Evolutionary conservation across 2,888 invertebrate species (phyloP), one percentile per base, ranked within the genome.

Genomic region (Orchesellides sinensis): DNA sequence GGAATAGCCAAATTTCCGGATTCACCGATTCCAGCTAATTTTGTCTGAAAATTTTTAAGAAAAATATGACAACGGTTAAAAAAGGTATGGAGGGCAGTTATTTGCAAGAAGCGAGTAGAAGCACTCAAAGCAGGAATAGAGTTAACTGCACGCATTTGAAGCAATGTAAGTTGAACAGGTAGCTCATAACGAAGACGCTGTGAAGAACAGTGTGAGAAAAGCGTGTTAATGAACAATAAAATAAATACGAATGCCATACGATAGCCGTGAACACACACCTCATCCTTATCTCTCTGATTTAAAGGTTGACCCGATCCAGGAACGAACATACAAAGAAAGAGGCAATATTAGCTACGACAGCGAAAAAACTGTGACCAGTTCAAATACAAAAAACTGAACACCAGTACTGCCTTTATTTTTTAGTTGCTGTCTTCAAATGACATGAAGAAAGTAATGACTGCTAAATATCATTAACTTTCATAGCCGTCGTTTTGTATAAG

Each of bases 1-100:
- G 96, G 95, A 88, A 96, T 96, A 90, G 97, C 96, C 77, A 98
- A 92, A 89, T 96, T 95, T 29, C 94, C 93, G 14, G 87, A 84
- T 32, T 84, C 88, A 12, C 83, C 86, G 25, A 84, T 77, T 10
- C 63, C 86, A 35, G 87, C 59, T n/a, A n/a, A 32, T 32, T 5
- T 32, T 32, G 5, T 32, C 6, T 40, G 40, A 8, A 40, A 12
- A n/a, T n/a, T 27, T 59, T 29, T 3, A 25, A 40, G 32, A 32
- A 32, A 35, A 23, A n/a, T 21, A 19, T n/a, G 23, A 23, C 2
- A 23, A 65, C 29, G 35, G 2, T 21, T 12, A 19, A 1, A 25
- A 63, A 29, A n/a, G n/a, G n/a, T n/a, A n/a, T n/a, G n/a, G n/a
- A n/a, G n/a, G n/a, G n/a, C n/a, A n/a, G n/a, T n/a, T n/a, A n/a